Evolutionary conservation across 30 jellyfish, hydroid and myxozoan species (phyloP), one percentile per base, ranked within the genome.

Genomic region (Turritopsis dohrnii): DNA sequence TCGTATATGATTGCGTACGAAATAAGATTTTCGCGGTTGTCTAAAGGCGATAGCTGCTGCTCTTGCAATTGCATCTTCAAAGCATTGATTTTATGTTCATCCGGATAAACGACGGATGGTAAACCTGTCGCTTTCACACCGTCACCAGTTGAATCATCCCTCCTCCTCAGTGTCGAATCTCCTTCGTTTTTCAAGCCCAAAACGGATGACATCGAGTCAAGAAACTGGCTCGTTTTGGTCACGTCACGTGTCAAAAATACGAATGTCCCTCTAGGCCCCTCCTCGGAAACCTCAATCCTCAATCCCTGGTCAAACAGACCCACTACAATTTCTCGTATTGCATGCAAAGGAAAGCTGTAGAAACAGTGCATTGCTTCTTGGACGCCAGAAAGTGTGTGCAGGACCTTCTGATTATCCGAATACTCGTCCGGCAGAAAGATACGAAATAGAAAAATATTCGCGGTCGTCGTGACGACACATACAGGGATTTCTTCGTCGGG

Each of bases 241-340:
- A 96, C 96, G 80, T 92, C 96, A 28, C 98, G 94, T 31, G 98
- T 87, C 66, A 92, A 85, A 60, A 92, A 88, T 31, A 94, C 88
- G 81, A 88, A 87, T 18, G 98, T 92, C 0, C 98, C 98, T 31
- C 95, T 74, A 7, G 98, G 90, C n/a, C 98, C 98, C 84, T 92
- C 98, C 31, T 92, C 87, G 83, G 77, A 41, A 7, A 92, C 96
- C 66, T 92, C 98, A 25, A 92, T 81, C n/a, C 98, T 87, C 25
- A 92, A 83, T 29, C 95, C 96, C 72, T 92, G 98, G 81, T 92
- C 98, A 86, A 87, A 92, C 82, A 92, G 54, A 23, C 85, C 96
- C 71, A 92, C 98, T 20, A 88, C 92, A 52, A 92, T 88, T 74
- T 92, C 96, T 71, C 84, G 93, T 71, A 92, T 71, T 19, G 88